Evolutionary conservation across 2,797 vertebrate genomes (phyloP).

Genomic region (Hoplostethus mediterraneus): DNA sequence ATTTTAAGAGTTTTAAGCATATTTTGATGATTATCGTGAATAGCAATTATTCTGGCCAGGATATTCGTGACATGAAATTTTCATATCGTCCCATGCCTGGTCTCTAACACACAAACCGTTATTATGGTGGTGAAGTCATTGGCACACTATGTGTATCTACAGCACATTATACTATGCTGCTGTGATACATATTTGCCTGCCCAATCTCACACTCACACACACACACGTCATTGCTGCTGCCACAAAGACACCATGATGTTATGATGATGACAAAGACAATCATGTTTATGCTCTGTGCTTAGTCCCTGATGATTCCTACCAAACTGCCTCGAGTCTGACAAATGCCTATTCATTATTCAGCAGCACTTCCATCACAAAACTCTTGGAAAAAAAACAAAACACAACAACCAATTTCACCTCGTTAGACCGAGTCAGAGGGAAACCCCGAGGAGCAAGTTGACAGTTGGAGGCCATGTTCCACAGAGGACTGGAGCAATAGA

Average conservation of each 20-base stretch:
- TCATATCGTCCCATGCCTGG: too few relatives aligned
- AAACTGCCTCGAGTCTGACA: constrained; percentile 14
- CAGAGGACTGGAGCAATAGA: background rate
- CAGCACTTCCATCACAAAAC: background rate
- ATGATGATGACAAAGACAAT: constrained; percentile 12
- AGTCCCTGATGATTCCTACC: background rate
- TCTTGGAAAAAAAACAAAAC: background rate
- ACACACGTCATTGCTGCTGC: background rate
- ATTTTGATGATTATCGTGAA: too few relatives aligned
- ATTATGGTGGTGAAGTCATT: background rate
- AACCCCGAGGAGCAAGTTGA: background rate
- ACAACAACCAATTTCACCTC: background rate
- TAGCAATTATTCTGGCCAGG: too few relatives aligned
- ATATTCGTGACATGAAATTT: too few relatives aligned
- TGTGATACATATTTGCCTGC: constrained; percentile 8
- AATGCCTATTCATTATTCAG: constrained; percentile 30
- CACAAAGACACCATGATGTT: constrained; percentile 6
- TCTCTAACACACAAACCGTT: background rate
- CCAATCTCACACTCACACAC: background rate
- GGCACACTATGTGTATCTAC: background rate
- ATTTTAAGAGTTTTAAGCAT: too few relatives aligned
- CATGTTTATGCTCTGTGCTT: constrained; percentile 18
- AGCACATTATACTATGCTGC: background rate
- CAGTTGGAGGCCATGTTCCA: background rate
- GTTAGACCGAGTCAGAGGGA: background rate